Conservation (phyloP, 2,888 invertebrate genomes). For the Acrobasis repandana region DNA sequence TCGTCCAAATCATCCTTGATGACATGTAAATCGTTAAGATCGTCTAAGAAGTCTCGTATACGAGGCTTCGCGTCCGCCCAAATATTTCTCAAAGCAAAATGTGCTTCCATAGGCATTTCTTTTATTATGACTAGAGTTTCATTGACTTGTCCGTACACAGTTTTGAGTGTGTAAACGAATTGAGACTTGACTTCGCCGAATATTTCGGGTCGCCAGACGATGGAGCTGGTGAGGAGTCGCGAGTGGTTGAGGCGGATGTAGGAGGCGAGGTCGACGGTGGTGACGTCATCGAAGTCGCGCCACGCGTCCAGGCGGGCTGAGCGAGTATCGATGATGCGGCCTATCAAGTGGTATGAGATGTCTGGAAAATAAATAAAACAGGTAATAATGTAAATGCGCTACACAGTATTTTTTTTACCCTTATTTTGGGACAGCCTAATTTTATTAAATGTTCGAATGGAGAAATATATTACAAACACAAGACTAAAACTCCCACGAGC, state of each 20-base stretch:
- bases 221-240: slow-evolving; percentile 89
- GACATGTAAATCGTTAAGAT: slow-evolving; percentile 87
- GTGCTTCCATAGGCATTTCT: slow-evolving; percentile 86
- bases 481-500: no score
- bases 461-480: no score
- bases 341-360: slow-evolving; percentile 86
- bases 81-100: slow-evolving; percentile 85
- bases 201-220: slow-evolving; percentile 91
- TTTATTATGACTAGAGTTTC: slow-evolving; percentile 71
- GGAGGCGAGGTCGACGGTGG: slow-evolving; percentile 89
- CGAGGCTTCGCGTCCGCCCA: slow-evolving; percentile 90
- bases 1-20: slow-evolving; percentile 88
- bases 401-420: no score
- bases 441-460: no score
- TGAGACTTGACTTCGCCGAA: slow-evolving; percentile 74
- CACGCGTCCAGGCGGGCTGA: slow-evolving; percentile 90
- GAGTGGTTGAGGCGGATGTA: slow-evolving; percentile 93
- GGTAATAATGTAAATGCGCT: background rate
- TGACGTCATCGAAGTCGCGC: slow-evolving; percentile 91
- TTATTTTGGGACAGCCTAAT: no score
- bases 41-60: slow-evolving; percentile 87
- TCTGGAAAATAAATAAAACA: slow-evolving; percentile 50
- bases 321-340: slow-evolving; percentile 89
- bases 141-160: slow-evolving; percentile 70
- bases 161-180: slow-evolving; percentile 56